Evolutionary conservation across 2,888 invertebrate genomes (phyloP).

Genomic region (Lycophotia porphyrea): DNA sequence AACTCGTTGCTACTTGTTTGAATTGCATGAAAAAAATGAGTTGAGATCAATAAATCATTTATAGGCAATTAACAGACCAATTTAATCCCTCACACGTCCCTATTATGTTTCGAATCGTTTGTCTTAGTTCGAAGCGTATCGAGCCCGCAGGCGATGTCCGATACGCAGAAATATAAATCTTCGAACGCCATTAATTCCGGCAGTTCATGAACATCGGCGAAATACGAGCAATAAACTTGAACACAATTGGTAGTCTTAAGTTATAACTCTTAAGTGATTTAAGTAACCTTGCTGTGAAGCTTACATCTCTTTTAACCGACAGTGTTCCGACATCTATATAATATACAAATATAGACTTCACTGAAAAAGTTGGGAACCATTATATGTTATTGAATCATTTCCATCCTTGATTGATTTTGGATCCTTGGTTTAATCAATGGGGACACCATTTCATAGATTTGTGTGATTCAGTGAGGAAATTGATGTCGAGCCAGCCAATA

Average conservation of each 20-base stretch:
- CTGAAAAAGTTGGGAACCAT: not conserved
- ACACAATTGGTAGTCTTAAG: slow-evolving; percentile 46
- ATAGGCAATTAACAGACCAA: slow-evolving; percentile 33
- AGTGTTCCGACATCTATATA: slow-evolving; percentile 5
- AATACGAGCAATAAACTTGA: slow-evolving; percentile 52
- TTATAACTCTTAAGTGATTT: slow-evolving; percentile 47
- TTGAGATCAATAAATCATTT: slow-evolving; percentile 32
- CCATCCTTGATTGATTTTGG: too few relatives aligned
- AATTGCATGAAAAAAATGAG: not conserved
- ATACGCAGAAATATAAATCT: slow-evolving; percentile 54
- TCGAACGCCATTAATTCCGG: slow-evolving; percentile 56
- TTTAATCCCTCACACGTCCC: slow-evolving; percentile 41
- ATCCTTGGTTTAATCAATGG: not conserved
- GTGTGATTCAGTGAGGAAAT: not conserved
- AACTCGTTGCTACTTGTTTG: too few relatives aligned
- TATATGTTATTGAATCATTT: not conserved
- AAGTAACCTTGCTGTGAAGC: slow-evolving; percentile 23
- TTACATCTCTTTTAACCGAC: slow-evolving; percentile 32
- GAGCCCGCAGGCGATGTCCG: slow-evolving; percentile 42
- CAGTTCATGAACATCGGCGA: slow-evolving; percentile 55
- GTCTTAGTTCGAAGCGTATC: slow-evolving; percentile 20
- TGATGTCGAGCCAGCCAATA: too few relatives aligned
- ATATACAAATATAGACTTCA: not conserved
- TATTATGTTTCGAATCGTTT: slow-evolving; percentile 43
- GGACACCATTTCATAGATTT: too few relatives aligned